Percentiles rank a stretch among this genome's conserved stretches.
Conservation (phyloP, 2,113 vertebrate genomes). For the Cinclus mexicanus region DNA sequence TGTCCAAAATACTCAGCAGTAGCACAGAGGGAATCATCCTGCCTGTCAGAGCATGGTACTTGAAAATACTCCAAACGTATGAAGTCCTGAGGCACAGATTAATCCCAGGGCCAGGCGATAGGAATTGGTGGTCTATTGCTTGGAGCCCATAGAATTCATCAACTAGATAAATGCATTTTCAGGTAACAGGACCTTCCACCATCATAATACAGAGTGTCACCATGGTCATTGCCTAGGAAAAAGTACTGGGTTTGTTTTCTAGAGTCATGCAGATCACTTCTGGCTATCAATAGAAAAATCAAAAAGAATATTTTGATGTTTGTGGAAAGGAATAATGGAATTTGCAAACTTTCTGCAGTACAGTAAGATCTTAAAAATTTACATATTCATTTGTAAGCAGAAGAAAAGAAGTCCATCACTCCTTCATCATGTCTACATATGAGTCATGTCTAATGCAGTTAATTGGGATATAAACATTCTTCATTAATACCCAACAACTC, state of each 20-base stretch:
- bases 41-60: background rate
- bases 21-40: background rate
- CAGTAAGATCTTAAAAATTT: background rate
- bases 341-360: background rate
- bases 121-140: background rate
- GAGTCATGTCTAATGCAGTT: background rate
- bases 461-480: background rate
- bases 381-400: background rate
- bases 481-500: background rate
- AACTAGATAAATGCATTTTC: background rate
- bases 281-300: background rate
- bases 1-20: background rate
- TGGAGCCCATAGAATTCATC: background rate
- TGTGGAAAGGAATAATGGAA: background rate
- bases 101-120: background rate
- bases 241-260: background rate
- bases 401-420: background rate
- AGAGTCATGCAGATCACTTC: background rate
- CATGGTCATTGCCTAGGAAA: background rate
- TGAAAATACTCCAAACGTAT: background rate
- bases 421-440: background rate
- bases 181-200: background rate
- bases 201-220: background rate
- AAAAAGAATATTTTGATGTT: background rate
- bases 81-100: background rate